Conservation (phyloP, 2,888 invertebrate species). For the Trachelus tabidus region DNA sequence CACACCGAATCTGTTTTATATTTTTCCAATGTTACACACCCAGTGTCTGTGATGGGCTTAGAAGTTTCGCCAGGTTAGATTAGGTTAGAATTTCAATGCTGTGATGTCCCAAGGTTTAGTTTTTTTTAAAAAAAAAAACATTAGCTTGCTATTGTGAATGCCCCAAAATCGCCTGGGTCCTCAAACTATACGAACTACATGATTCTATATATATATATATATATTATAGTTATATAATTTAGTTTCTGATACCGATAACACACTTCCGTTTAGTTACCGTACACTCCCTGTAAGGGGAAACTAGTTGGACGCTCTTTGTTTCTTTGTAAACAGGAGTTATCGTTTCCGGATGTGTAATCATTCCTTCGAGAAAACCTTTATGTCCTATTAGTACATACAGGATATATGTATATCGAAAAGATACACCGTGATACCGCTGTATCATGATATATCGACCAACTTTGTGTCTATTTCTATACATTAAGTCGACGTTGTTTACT, state of each 20-base stretch:
- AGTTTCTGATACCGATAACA: neutral
- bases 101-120: no score
- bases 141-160: no score
- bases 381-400: neutral
- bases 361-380: neutral
- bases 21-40: no score
- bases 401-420: neutral
- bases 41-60: no score
- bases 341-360: neutral
- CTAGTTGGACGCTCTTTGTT: neutral
- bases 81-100: no score
- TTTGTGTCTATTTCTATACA: neutral
- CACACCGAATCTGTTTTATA: no score
- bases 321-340: neutral
- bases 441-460: neutral
- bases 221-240: neutral
- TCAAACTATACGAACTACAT: no score
- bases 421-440: neutral
- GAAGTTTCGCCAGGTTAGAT: no score
- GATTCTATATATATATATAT: no score
- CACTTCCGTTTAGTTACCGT: neutral
- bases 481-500: no score
- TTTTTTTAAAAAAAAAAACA: no score
- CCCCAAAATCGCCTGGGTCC: no score
- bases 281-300: neutral